These are phyloP conservation scores for Lordiphosa fenestrarum DNA, from an alignment of 2,888 invertebrate genomes.

Conservation along the genomic window DNA sequence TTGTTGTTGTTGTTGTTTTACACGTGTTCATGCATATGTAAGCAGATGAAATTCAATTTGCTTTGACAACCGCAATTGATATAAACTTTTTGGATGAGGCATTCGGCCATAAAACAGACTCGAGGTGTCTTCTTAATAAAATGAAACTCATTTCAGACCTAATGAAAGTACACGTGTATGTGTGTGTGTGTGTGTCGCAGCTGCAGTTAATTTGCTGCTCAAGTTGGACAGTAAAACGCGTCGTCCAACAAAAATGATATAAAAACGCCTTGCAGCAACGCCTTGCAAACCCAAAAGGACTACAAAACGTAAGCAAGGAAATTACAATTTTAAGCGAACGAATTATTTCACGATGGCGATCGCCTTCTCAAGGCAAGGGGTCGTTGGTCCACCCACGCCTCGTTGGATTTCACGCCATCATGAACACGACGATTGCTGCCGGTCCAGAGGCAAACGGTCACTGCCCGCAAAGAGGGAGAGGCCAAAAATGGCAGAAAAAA, in stretches of 20 bases:
- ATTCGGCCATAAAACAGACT: conserved; percentile 3
- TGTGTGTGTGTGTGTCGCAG: conserved; percentile 41
- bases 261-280: conserved; percentile 41
- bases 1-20: background rate
- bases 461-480: conserved; percentile 27
- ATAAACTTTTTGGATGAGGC: conserved; percentile 38
- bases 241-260: conserved; percentile 49
- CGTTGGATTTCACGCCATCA: conserved; percentile 24
- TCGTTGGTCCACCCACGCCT: conserved; percentile 14
- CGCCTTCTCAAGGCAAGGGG: too few relatives aligned
- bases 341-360: conserved; percentile 32
- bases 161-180: conserved; percentile 14
- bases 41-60: conserved; percentile 25
- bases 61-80: conserved; percentile 38
- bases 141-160: conserved; percentile 63
- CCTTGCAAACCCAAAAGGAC: too few relatives aligned
- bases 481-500: background rate
- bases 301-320: conserved; percentile 39
- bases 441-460: background rate
- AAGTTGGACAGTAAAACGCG: conserved; percentile 58
- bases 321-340: conserved; percentile 49
- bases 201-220: conserved; percentile 67
- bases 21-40: background rate
- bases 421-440: background rate
- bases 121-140: conserved; percentile 42